Evolutionary conservation across 2,888 invertebrate genomes (phyloP).

Genomic region (Andrena trimmerana): DNA sequence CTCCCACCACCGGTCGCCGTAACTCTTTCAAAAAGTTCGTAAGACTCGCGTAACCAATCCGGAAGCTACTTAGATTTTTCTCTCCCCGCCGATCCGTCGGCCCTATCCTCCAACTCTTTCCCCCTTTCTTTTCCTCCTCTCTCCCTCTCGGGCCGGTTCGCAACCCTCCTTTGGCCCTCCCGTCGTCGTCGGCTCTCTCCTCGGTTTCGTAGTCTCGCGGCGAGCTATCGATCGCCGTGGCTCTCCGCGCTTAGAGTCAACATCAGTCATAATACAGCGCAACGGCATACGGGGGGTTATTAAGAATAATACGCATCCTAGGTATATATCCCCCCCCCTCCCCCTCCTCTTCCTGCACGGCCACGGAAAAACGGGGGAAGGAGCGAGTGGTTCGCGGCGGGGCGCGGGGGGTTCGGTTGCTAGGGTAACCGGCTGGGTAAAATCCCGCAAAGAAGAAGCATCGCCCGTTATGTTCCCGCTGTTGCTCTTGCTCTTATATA

Average conservation of each 20-base stretch:
- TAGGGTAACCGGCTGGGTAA: conserved; percentile 84
- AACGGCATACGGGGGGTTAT: conserved; percentile 83
- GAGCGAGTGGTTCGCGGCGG: conserved; percentile 62
- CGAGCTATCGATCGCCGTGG: conserved; percentile 76
- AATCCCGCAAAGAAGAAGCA: conserved; percentile 84
- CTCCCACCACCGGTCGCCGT: conserved; percentile 56
- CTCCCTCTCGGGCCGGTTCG: conserved; percentile 18
- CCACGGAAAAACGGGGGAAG: conserved; percentile 64
- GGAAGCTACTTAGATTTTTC: conserved; percentile 78
- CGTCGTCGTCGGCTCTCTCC: conserved; percentile 40
- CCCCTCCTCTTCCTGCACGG: conserved; percentile 40
- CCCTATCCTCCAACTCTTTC: conserved; percentile 35
- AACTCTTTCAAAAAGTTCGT: conserved; percentile 70
- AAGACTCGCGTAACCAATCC: conserved; percentile 77
- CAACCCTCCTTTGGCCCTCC: conserved; percentile 49
- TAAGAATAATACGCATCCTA: conserved; percentile 85
- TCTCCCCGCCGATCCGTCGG: conserved; percentile 61
- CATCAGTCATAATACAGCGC: conserved; percentile 85
- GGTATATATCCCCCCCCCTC: conserved; percentile 70
- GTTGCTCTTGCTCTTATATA: conserved; percentile 55
- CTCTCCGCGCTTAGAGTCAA: conserved; percentile 83
- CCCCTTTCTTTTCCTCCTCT: background rate
- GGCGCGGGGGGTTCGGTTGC: conserved; percentile 77
- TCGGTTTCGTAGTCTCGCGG: conserved; percentile 58
- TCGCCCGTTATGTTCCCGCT: conserved; percentile 69